phyloP scores from a whole-genome alignment of 2,113 vertebrate genomes.

The Macroglossus sobrinus region DNA sequence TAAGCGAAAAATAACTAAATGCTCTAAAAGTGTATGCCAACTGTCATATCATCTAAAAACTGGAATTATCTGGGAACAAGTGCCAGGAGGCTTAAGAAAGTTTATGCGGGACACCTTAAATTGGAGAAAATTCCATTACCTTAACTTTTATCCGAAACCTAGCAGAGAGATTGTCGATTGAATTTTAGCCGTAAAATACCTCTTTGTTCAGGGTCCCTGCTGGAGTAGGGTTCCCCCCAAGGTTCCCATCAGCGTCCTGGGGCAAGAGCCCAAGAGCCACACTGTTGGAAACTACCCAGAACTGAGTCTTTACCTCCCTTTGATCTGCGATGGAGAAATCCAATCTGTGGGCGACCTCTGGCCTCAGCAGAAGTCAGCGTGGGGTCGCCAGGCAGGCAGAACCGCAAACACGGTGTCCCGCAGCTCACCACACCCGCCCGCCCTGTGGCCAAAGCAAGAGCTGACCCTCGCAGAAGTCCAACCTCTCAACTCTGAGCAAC shows the following conservation, averaged over 20 bases:
- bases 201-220: background rate
- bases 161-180: background rate
- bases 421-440: conserved; percentile 68
- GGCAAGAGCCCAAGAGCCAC: background rate
- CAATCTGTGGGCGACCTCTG: conserved; percentile 56
- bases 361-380: conserved; percentile 51
- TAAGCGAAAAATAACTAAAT: background rate
- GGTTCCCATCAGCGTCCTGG: background rate
- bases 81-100: background rate
- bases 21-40: background rate
- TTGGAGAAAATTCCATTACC: background rate
- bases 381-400: conserved; percentile 56
- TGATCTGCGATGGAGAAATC: conserved; percentile 67
- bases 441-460: conserved; percentile 73
- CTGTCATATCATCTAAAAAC: background rate
- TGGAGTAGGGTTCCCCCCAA: rapidly evolving
- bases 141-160: background rate
- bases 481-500: conserved; percentile 65
- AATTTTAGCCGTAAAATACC: background rate
- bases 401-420: conserved; percentile 61
- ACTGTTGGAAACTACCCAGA: background rate
- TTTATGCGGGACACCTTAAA: background rate
- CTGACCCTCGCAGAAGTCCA: conserved; percentile 52
- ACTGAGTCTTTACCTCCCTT: conserved; percentile 53
- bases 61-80: background rate